Conservation (phyloP, 2,888 invertebrate species). For the Orthosia cruda region DNA sequence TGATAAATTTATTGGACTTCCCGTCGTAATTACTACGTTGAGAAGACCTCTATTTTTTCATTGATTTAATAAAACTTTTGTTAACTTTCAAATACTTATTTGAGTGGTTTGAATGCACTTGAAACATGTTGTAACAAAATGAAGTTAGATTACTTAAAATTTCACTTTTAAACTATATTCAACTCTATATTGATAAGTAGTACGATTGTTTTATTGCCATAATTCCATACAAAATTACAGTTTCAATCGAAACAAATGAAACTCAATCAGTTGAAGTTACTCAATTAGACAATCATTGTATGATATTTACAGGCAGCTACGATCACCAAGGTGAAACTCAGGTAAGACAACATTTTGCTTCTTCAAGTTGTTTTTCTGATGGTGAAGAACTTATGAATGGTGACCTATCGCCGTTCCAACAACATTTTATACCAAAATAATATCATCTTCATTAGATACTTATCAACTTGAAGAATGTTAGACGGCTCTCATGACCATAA, state of each 20-base stretch:
- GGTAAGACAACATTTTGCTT: slow-evolving; percentile 69
- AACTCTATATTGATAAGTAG: too few relatives aligned
- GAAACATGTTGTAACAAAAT: background rate
- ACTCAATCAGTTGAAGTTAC: background rate
- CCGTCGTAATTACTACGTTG: background rate
- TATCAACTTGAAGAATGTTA: background rate
- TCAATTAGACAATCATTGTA: background rate
- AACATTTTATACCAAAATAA: slow-evolving; percentile 70
- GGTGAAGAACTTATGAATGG: slow-evolving; percentile 53
- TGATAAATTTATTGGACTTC: background rate
- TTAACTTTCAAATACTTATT: background rate
- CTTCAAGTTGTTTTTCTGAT: slow-evolving; percentile 21
- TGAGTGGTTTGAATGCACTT: background rate
- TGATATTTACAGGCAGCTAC: slow-evolving; percentile 71
- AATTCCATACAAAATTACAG: background rate
- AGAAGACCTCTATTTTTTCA: background rate
- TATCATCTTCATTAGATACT: slow-evolving; percentile 59
- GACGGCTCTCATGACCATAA: too few relatives aligned
- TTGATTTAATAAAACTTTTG: background rate
- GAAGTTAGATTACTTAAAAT: too few relatives aligned
- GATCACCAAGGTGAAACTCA: slow-evolving; percentile 63
- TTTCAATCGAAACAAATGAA: background rate
- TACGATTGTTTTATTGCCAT: background rate
- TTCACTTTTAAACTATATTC: background rate
- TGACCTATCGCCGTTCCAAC: slow-evolving; percentile 18